Evolutionary conservation across 2,113 vertebrate genomes (phyloP).

Genomic region (Plectropomus leopardus): DNA sequence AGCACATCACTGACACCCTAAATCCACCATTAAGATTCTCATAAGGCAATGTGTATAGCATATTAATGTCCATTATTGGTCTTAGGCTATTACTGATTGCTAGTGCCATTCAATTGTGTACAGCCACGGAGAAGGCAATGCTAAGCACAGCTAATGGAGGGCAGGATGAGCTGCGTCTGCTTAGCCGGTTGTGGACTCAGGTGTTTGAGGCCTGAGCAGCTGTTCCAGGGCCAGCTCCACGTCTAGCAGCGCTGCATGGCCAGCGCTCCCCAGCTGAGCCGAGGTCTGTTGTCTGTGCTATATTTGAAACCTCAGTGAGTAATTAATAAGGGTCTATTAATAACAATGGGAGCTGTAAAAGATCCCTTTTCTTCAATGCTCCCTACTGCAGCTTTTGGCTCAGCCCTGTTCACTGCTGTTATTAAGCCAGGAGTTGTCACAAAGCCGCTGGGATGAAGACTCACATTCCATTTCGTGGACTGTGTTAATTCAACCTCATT

Average conservation of each 20-base stretch:
- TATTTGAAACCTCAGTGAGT: constrained; percentile 81
- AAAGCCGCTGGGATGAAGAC: constrained; percentile 50
- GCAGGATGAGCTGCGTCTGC: constrained; percentile 31
- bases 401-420: constrained; percentile 39
- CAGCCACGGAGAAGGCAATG: constrained; percentile 16
- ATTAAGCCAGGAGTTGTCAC: constrained; percentile 65
- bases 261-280: constrained; percentile 70
- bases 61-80: background rate
- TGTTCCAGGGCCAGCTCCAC: constrained; percentile 65
- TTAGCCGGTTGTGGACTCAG: constrained; percentile 75
- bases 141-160: constrained; percentile 47
- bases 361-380: constrained; percentile 66
- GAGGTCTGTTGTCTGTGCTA: constrained; percentile 78
- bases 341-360: constrained; percentile 79
- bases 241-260: constrained; percentile 38
- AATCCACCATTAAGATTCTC: background rate
- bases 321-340: constrained; percentile 86
- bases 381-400: constrained; percentile 51
- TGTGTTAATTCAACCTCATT: constrained; percentile 36
- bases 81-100: background rate
- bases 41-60: background rate
- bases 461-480: constrained; percentile 20
- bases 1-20: background rate
- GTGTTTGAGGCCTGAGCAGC: constrained; percentile 70
- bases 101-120: constrained; percentile 1